phyloP scores from a whole-genome alignment of 2,888 invertebrate species.

The Poecilus cupreus region DNA sequence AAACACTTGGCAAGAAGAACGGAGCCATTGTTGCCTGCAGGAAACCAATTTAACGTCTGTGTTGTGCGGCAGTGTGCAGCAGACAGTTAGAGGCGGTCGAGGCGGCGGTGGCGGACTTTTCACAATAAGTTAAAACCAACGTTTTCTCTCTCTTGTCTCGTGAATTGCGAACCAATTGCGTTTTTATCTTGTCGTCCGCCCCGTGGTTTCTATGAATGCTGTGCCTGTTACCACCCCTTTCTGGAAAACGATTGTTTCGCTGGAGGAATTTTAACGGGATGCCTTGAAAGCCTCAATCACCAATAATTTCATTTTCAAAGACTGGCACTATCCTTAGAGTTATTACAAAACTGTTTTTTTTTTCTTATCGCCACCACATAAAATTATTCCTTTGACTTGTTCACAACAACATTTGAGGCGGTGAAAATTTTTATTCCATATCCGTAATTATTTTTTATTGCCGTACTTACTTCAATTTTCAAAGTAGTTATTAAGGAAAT shows the following conservation, averaged over 20 bases:
- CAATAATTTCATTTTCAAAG: no score
- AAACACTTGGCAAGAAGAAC: slow-evolving; percentile 48
- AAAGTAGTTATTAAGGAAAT: no score
- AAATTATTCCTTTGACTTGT: no score
- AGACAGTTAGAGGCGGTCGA: slow-evolving; percentile 28
- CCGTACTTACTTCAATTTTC: no score
- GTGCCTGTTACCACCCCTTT: slow-evolving; percentile 1
- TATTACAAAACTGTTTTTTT: no score
- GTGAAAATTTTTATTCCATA: no score
- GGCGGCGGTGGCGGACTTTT: neutral
- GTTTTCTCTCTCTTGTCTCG: slow-evolving; percentile 38
- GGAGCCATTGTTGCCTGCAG: slow-evolving; percentile 42
- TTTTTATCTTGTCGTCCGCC: slow-evolving; percentile 43
- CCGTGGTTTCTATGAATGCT: slow-evolving; percentile 27
- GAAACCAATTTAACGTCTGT: slow-evolving; percentile 51
- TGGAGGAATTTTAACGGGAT: neutral
- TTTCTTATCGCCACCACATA: no score
- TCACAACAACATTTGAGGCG: no score
- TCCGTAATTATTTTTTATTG: no score
- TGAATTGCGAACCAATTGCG: slow-evolving; percentile 44
- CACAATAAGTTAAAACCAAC: slow-evolving; percentile 48
- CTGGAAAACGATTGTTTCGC: neutral
- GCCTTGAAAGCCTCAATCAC: no score
- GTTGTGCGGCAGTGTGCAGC: slow-evolving; percentile 34
- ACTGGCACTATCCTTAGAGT: no score